Base-by-base conservation (phyloP, 2,113 vertebrate species). In the Chrysochloris asiatica region DNA sequence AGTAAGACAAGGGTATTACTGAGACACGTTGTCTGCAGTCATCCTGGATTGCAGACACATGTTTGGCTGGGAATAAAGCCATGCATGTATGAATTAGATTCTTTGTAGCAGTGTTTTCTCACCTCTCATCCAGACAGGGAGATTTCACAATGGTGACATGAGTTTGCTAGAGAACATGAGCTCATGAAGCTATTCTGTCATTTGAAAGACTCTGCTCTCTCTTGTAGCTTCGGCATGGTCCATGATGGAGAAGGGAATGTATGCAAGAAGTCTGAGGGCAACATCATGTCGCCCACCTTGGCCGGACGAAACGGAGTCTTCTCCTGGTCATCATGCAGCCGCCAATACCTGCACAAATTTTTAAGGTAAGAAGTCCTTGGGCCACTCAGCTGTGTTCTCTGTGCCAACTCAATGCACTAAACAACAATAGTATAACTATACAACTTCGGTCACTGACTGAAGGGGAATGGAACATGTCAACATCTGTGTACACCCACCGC, bases 211-310 rank as follows among this genome's bases (percentile, higher is more conserved):
- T 9, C 76, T 45, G 59, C 33, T 80, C 3, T 83, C 81, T 89
- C 47, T 77, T 11, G 8, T 75, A 99, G 99, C 95, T 99, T 99
- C 92, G 99, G 99, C 47, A 99, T 99, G 99, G 97, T 99, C 89
- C 99, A 99, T 6, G 99, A 99, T 24, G 99, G 99, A 47, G 99
- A 99, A 95, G 99, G 99, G 4, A 99, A 99, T 24, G 89, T 98
- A 63, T 99, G 99, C 91, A 99, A 98, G 87, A 99, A 98, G 94
- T 98, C 98, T 3, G 98, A 98, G 93, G 99, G 99, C 86, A 99
- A 98, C 97, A 99, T 99, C 93, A 99, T 99, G 99, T 99, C 99
- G 33, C 99, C 99, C 8, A 99, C 98, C 0, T 94, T 99, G 87
- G 98, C 99, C 1, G 99, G 99, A 47, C 98, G 98, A 94, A 99